A percentile compares a stretch with the other conserved stretches of the same genome.
phyloP scores from a whole-genome alignment of 2,888 invertebrate genomes.

The Philaethria dido region DNA sequence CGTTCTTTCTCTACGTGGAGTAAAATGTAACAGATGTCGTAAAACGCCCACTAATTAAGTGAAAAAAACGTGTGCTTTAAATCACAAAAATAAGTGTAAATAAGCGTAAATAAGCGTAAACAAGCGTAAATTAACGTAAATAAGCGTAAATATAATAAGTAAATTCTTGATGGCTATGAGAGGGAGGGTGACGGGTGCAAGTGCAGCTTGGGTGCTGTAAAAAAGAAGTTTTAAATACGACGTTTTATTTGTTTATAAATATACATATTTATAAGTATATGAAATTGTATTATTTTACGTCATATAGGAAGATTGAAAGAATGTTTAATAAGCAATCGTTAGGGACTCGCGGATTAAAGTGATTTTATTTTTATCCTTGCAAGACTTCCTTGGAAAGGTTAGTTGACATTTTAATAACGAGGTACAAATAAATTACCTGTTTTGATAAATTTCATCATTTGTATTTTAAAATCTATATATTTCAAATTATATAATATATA shows the following conservation, averaged over 20 bases:
- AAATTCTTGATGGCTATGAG: constrained; percentile 14
- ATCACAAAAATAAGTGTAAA: constrained; percentile 14
- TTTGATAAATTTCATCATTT: too few species aligned
- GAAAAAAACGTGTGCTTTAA: constrained; percentile 8
- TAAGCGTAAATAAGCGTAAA: constrained; percentile 19
- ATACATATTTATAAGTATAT: background rate
- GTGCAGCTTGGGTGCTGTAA: background rate
- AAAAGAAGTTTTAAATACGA: background rate
- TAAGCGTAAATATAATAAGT: constrained; percentile 20
- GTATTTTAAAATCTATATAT: too few species aligned
- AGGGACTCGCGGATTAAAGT: too few species aligned
- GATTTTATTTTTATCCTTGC: too few species aligned
- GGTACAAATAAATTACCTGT: too few species aligned
- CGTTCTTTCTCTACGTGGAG: background rate
- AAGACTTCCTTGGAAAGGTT: too few species aligned
- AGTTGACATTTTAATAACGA: too few species aligned
- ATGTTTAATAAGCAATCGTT: too few species aligned
- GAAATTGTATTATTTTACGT: too few species aligned
- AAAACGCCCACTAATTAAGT: constrained; percentile 5
- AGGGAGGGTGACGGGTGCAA: constrained; percentile 4
- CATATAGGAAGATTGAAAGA: too few species aligned
- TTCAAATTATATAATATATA: too few species aligned
- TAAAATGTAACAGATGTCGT: background rate
- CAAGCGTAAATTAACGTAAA: too few species aligned
- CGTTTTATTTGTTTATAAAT: background rate